Evolutionary conservation across 1,140 invertebrate genomes (phyloP).

Genomic region (Pachyrhynchus sulphureomaculatus): DNA sequence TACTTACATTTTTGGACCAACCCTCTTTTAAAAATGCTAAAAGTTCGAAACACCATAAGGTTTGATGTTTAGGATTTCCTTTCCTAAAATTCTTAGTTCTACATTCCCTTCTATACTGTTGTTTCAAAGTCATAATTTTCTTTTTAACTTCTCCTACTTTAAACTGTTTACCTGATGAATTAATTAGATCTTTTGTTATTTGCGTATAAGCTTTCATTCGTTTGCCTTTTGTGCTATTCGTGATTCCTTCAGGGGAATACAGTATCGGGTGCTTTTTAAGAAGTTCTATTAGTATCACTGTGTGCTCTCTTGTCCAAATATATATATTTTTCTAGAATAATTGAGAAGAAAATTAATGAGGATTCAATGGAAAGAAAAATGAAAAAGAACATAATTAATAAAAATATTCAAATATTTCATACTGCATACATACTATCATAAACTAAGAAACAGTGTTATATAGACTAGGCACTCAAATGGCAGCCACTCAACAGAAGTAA

Average conservation of each 20-base stretch:
- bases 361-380: no score
- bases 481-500: no score
- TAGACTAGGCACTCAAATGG: no score
- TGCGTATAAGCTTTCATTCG: slow-evolving; percentile 19
- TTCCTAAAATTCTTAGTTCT: slow-evolving; percentile 14
- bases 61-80: slow-evolving; percentile 12
- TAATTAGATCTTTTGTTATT: slow-evolving; percentile 27
- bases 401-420: no score
- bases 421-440: no score
- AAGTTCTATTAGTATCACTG: slow-evolving; percentile 24
- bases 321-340: slow-evolving; percentile 13
- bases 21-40: slow-evolving; percentile 24
- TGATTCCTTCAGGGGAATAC: slow-evolving; percentile 9
- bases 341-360: slow-evolving; percentile 4
- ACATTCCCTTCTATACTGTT: slow-evolving; percentile 30
- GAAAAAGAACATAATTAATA: no score
- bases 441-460: no score
- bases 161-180: slow-evolving; percentile 29
- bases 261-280: slow-evolving; percentile 31
- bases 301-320: slow-evolving; percentile 32
- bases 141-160: slow-evolving; percentile 21
- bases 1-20: not conserved
- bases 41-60: slow-evolving; percentile 35
- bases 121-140: slow-evolving; percentile 33
- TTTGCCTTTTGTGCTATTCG: slow-evolving; percentile 11